Conservation (phyloP, 2,888 invertebrate genomes). For the Mycalesis mineus region DNA sequence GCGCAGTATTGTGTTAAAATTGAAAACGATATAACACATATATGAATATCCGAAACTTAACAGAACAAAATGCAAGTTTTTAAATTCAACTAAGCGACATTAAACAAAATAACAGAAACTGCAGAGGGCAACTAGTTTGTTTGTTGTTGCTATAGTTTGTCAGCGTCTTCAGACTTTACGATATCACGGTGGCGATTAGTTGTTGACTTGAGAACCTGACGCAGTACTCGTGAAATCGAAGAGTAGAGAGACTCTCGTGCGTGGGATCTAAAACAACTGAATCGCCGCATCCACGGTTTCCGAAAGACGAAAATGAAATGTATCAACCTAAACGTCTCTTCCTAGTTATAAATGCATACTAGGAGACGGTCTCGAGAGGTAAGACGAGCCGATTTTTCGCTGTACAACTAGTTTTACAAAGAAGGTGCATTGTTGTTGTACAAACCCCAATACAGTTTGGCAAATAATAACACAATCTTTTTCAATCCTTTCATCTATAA, state of each 20-base stretch:
- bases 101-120: neutral
- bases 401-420: conserved; percentile 1
- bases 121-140: neutral
- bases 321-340: neutral
- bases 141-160: neutral
- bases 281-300: neutral
- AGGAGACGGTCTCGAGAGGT: neutral
- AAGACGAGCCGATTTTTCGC: conserved; percentile 19
- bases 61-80: neutral
- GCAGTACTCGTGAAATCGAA: neutral
- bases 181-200: neutral
- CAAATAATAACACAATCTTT: conserved; percentile 13
- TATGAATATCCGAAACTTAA: neutral
- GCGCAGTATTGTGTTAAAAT: neutral
- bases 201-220: neutral
- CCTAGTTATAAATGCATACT: neutral
- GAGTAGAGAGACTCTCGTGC: neutral
- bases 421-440: conserved; percentile 14
- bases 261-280: neutral
- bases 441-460: conserved; percentile 16
- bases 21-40: neutral
- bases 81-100: neutral
- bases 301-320: neutral
- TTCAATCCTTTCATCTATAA: conserved; percentile 3
- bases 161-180: neutral